Percentiles rank a stretch among this genome's conserved stretches.
phyloP scores from a whole-genome alignment of 1,140 invertebrate species.

The Dreissena polymorpha region DNA sequence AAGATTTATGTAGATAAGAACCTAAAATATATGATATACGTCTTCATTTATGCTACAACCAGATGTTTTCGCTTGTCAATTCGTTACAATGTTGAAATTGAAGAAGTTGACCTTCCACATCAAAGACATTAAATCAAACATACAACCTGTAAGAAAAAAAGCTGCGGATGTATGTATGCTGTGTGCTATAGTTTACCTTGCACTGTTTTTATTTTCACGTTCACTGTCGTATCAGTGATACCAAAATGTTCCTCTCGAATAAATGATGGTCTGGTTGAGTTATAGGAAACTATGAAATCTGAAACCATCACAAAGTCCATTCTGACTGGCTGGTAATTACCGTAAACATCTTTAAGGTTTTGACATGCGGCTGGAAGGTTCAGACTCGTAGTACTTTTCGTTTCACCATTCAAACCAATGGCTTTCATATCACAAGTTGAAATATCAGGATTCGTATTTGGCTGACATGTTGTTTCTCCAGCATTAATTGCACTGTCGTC shows the following conservation, averaged over 20 bases:
- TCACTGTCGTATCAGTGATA: background rate
- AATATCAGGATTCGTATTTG: background rate
- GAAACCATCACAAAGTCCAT: background rate
- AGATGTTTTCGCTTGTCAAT: too few relatives aligned
- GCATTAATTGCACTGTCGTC: background rate
- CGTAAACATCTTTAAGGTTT: slow-evolving; percentile 2
- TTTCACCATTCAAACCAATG: background rate
- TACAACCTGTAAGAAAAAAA: background rate
- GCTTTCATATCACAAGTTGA: background rate
- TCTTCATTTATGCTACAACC: background rate
- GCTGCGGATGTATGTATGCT: background rate
- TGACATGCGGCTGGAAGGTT: background rate
- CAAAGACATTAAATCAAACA: background rate
- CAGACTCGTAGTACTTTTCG: background rate
- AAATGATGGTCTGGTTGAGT: background rate
- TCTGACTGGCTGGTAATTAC: slow-evolving; percentile 3
- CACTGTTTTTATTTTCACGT: background rate
- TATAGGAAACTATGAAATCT: background rate
- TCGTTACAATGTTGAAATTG: too few relatives aligned
- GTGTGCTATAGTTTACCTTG: background rate
- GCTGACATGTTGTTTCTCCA: background rate
- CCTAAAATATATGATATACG: background rate
- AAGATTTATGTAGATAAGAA: background rate
- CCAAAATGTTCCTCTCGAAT: background rate
- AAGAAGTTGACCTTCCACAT: background rate